Evolutionary conservation across 2,113 vertebrate genomes (phyloP).

Genomic region (Alexandromys fortis): DNA sequence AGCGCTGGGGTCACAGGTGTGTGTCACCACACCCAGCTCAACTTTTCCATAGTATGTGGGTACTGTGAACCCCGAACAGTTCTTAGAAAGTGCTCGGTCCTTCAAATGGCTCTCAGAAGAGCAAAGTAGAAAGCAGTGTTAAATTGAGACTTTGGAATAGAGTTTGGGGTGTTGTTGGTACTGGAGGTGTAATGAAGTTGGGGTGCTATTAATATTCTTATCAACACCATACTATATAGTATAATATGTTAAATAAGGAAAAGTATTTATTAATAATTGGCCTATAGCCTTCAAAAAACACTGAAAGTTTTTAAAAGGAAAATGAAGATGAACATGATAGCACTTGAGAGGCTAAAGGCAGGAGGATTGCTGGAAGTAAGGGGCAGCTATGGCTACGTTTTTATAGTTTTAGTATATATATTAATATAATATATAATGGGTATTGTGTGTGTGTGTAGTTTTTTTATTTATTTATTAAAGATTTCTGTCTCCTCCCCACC

Average conservation of each 20-base stretch:
- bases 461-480: too few species aligned
- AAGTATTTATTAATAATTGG: not conserved
- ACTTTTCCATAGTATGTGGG: not conserved
- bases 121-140: not conserved
- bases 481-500: too few species aligned
- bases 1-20: not conserved
- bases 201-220: not conserved
- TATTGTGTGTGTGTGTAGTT: not conserved
- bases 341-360: not conserved
- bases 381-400: not conserved
- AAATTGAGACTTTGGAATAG: conserved; percentile 3
- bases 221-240: not conserved
- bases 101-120: not conserved
- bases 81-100: not conserved
- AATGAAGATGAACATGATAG: not conserved
- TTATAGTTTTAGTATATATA: not conserved
- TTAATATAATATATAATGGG: not conserved
- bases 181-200: not conserved
- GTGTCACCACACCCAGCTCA: not conserved
- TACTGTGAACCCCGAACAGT: not conserved
- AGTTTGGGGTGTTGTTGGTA: not conserved
- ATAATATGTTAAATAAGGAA: not conserved
- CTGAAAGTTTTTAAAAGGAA: not conserved
- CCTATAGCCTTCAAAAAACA: not conserved
- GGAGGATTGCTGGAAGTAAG: not conserved